Conservation (phyloP, 2,888 invertebrate genomes). For the Portevinia maculata region DNA sequence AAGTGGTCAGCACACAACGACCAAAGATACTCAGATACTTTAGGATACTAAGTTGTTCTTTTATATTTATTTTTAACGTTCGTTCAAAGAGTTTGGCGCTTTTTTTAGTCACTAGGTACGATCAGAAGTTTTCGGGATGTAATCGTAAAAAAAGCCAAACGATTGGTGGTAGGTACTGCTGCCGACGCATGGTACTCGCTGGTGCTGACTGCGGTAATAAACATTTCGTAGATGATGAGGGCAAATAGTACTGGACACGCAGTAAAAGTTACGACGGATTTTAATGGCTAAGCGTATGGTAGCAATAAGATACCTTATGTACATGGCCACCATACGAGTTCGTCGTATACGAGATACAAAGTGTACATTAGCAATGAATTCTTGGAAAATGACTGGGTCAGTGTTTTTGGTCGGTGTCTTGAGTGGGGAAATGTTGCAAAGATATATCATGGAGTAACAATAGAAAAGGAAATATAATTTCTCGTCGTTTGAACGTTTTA, state of each 20-base stretch:
- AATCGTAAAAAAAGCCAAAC: slow-evolving; percentile 69
- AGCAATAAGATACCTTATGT: slow-evolving; percentile 31
- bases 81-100: slow-evolving; percentile 21
- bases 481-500: slow-evolving; percentile 34
- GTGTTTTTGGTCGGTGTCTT: slow-evolving; percentile 7
- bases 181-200: slow-evolving; percentile 17
- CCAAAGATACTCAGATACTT: slow-evolving; percentile 24
- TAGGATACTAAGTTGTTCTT: slow-evolving; percentile 44
- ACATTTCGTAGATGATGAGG: slow-evolving; percentile 53
- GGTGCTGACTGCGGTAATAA: slow-evolving; percentile 35
- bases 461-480: slow-evolving; percentile 15
- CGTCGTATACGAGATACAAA: slow-evolving; percentile 38
- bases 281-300: slow-evolving; percentile 57
- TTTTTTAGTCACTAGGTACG: slow-evolving; percentile 47
- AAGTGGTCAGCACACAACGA: slow-evolving; percentile 16
- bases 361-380: slow-evolving; percentile 30
- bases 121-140: slow-evolving; percentile 67
- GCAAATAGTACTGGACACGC: slow-evolving; percentile 48
- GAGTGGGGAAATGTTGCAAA: slow-evolving; percentile 6
- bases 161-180: slow-evolving; percentile 43
- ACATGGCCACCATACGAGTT: not conserved
- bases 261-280: slow-evolving; percentile 55
- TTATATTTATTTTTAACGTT: slow-evolving; percentile 28
- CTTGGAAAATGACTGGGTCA: slow-evolving; percentile 48
- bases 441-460: slow-evolving; percentile 11